A percentile compares a stretch with the other conserved stretches of the same genome.
phyloP scores from a whole-genome alignment of 2,888 invertebrate species.

The Carpatolechia fugitivella region DNA sequence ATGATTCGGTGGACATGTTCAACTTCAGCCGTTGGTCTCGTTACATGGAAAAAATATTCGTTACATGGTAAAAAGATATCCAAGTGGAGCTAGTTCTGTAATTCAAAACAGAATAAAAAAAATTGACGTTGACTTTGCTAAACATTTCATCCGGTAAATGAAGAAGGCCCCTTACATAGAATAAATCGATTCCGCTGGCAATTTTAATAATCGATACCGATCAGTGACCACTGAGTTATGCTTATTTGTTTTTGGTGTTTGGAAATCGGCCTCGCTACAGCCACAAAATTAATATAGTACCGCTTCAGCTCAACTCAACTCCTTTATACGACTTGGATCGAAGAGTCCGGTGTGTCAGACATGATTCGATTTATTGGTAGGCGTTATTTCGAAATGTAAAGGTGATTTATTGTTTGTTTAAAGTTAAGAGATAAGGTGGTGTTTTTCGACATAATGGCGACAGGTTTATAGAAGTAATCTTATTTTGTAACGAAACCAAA shows the following conservation, averaged over 20 bases:
- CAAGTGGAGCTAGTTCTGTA: too few relatives aligned
- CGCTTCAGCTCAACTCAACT: slow-evolving; percentile 29
- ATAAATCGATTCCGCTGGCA: slow-evolving; percentile 68
- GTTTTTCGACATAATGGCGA: not conserved
- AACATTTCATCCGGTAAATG: not conserved
- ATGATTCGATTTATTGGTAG: slow-evolving; percentile 39
- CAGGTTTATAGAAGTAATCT: too few relatives aligned
- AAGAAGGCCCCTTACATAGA: slow-evolving; percentile 22
- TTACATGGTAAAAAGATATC: too few relatives aligned
- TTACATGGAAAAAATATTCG: too few relatives aligned
- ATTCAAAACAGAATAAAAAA: too few relatives aligned
- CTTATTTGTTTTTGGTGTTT: slow-evolving; percentile 67
- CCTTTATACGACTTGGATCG: slow-evolving; percentile 22
- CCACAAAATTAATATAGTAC: too few relatives aligned
- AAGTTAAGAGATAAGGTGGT: not conserved
- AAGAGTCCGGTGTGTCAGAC: slow-evolving; percentile 11
- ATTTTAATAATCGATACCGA: slow-evolving; percentile 71
- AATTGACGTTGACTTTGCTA: not conserved
- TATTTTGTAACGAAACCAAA: too few relatives aligned
- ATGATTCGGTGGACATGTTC: too few relatives aligned
- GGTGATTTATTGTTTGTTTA: slow-evolving; percentile 1
- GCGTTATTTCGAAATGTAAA: slow-evolving; percentile 19
- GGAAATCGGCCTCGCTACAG: slow-evolving; percentile 32
- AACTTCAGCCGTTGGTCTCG: too few relatives aligned
- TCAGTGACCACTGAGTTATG: slow-evolving; percentile 61